These are phyloP conservation scores for Mormoops blainvillei DNA, from an alignment of 2,113 vertebrate species.

Conservation along the genomic window DNA sequence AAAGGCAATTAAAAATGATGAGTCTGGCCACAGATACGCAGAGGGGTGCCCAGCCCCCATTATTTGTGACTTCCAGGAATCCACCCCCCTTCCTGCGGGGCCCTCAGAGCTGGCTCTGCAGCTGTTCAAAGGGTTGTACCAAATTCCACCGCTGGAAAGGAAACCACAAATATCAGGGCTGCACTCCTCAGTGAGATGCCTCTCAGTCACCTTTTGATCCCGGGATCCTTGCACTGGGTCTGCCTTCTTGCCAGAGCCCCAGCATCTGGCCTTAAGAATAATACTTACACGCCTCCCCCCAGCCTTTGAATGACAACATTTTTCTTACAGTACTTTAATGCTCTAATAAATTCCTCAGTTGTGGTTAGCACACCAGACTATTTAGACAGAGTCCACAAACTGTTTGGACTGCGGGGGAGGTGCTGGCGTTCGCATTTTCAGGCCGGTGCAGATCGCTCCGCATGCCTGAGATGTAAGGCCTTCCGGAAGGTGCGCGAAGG, in stretches of 20 bases:
- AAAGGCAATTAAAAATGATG: not conserved
- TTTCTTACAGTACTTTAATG: slow-evolving; percentile 36
- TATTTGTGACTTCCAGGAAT: slow-evolving; percentile 55
- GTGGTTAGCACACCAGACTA: slow-evolving; percentile 26
- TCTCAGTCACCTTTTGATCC: slow-evolving; percentile 64
- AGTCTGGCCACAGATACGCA: not conserved
- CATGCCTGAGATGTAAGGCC: not conserved
- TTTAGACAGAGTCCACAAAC: slow-evolving; percentile 62
- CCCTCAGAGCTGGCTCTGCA: not conserved
- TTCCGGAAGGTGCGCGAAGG: not conserved
- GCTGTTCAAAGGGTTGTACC: slow-evolving; percentile 41
- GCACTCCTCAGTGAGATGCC: not conserved
- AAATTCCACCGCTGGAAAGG: slow-evolving; percentile 31
- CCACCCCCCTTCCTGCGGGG: not conserved
- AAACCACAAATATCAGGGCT: slow-evolving; percentile 31
- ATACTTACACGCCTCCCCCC: not conserved
- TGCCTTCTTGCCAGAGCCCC: slow-evolving; percentile 30
- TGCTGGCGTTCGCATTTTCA: not conserved
- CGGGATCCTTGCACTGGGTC: slow-evolving; percentile 4
- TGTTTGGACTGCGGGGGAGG: slow-evolving; percentile 39
- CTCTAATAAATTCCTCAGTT: slow-evolving; percentile 56
- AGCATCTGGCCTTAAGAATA: not conserved
- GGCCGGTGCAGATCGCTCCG: not conserved
- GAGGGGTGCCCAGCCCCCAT: not conserved
- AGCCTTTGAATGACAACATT: slow-evolving; percentile 53